Percentiles rank a stretch among this genome's conserved stretches.
Evolutionary conservation across 2,888 invertebrate species (phyloP).

Genomic region (Vannuccia rotundouncinata): DNA sequence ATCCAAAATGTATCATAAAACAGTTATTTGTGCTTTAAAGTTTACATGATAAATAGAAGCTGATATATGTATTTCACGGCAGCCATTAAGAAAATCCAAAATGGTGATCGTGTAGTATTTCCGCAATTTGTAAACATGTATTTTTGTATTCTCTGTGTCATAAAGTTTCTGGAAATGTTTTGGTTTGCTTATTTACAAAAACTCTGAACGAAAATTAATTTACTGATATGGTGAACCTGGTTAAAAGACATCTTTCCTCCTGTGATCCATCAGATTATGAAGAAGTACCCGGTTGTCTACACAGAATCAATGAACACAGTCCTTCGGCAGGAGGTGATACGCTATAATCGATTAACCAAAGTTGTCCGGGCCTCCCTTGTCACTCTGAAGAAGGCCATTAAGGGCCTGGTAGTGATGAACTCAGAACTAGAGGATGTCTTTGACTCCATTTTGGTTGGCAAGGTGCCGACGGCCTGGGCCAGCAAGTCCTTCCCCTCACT

Average conservation of each 20-base stretch:
- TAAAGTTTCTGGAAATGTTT: too few species aligned
- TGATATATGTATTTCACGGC: too few species aligned
- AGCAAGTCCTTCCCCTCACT: conserved; percentile 55
- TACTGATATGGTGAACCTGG: background rate
- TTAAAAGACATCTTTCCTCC: background rate
- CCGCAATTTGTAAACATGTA: background rate
- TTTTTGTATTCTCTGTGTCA: too few species aligned
- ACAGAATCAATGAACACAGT: conserved; percentile 57
- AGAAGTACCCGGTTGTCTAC: conserved; percentile 52
- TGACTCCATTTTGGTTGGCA: conserved; percentile 56
- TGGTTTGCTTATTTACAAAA: too few species aligned
- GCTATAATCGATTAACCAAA: conserved; percentile 52
- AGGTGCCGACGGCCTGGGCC: conserved; percentile 56
- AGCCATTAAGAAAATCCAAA: too few species aligned
- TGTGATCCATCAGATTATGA: conserved; percentile 42
- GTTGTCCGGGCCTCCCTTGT: conserved; percentile 50
- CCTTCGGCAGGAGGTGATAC: conserved; percentile 53
- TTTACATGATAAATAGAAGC: too few species aligned
- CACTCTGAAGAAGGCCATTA: conserved; percentile 54
- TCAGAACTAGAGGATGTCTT: conserved; percentile 55
- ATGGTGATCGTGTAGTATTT: too few species aligned
- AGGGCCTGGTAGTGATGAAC: conserved; percentile 55
- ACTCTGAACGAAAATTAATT: background rate
- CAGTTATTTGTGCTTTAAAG: too few species aligned
- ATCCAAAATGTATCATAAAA: too few species aligned